These are phyloP conservation scores for Himalopsyche tibetana DNA, from an alignment of 2,888 invertebrate species.

Conservation along the genomic window DNA sequence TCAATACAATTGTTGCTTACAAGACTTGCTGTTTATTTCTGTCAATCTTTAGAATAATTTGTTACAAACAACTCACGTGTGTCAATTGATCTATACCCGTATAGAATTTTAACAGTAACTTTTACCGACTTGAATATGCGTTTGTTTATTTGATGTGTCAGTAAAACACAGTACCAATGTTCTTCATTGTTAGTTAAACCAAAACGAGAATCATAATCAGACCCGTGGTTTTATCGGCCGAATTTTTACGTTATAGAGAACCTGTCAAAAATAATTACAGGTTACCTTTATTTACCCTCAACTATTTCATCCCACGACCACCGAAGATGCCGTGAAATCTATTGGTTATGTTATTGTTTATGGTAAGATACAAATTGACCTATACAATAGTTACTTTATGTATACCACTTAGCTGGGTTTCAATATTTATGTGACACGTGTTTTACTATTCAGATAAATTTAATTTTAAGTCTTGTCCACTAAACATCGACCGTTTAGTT, in stretches of 20 bases:
- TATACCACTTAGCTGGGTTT: no score
- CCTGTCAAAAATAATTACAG: conserved; percentile 10
- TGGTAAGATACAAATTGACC: not conserved
- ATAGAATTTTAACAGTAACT: not conserved
- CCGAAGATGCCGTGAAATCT: not conserved
- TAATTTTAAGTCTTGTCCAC: no score
- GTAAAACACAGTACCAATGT: not conserved
- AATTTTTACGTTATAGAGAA: not conserved
- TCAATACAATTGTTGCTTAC: no score
- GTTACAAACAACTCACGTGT: no score
- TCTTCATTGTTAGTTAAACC: not conserved
- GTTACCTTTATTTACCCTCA: not conserved
- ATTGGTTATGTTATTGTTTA: not conserved
- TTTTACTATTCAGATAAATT: no score
- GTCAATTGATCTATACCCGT: not conserved
- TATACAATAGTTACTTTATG: no score
- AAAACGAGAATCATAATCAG: not conserved
- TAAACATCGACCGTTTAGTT: no score
- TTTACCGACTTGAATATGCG: not conserved
- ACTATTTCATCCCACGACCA: not conserved
- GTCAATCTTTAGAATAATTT: no score
- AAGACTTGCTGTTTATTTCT: no score
- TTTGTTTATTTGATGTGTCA: conserved; percentile 4
- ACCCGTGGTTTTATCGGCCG: not conserved
- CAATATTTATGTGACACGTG: no score